These are phyloP conservation scores for Neosilurus mollespiculum DNA, from an alignment of 2,797 vertebrate species.

Conservation along the genomic window DNA sequence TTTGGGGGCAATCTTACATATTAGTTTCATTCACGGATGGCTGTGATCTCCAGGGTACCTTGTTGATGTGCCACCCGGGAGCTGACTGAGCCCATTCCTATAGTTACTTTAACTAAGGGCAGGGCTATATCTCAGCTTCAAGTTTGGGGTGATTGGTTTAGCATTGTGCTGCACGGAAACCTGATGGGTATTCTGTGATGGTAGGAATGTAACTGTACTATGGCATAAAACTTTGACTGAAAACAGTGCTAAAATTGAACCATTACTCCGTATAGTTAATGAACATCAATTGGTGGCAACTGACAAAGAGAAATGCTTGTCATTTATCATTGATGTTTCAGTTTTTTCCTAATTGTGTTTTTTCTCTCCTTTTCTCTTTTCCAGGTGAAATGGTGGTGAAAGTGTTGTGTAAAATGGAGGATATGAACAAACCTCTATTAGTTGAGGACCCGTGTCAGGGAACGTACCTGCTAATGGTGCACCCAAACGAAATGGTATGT, in stretches of 20 bases:
- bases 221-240: not conserved
- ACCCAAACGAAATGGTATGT: slow-evolving; percentile 81
- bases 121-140: no score
- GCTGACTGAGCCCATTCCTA: no score
- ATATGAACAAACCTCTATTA: slow-evolving; percentile 69
- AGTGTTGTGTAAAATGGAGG: slow-evolving; percentile 78
- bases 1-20: no score
- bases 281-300: not conserved
- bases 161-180: not conserved
- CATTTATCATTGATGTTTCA: slow-evolving; percentile 32
- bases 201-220: not conserved
- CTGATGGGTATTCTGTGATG: not conserved
- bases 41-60: no score
- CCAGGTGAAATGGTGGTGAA: slow-evolving; percentile 78
- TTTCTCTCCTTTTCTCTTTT: slow-evolving; percentile 21
- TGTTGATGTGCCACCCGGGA: no score
- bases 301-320: not conserved
- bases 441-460: slow-evolving; percentile 80
- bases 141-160: no score
- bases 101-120: not conserved
- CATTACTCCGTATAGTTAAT: no score
- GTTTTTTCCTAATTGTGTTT: not conserved
- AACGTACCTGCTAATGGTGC: slow-evolving; percentile 82
- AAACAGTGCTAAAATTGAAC: not conserved
- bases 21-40: no score